These are phyloP conservation scores for Chloropsis cyanopogon DNA, from an alignment of 2,113 vertebrate genomes.

Conservation along the genomic window DNA sequence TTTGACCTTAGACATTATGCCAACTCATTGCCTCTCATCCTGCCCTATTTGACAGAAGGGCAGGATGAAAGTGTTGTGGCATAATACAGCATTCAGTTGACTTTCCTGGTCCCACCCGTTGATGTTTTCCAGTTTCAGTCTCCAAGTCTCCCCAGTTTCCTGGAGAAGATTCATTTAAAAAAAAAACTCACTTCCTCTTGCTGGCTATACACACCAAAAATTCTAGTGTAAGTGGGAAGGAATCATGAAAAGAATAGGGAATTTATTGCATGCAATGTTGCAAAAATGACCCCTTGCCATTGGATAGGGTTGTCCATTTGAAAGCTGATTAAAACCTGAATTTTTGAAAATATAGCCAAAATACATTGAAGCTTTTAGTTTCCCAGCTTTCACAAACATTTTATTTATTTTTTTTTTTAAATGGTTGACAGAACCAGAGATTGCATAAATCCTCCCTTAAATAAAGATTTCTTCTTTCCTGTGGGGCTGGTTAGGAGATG, in stretches of 20 bases:
- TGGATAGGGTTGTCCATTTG: background rate
- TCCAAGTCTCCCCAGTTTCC: conserved; percentile 18
- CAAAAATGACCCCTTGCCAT: background rate
- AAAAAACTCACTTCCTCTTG: background rate
- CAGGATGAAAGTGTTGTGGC: conserved; percentile 17
- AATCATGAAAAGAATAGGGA: background rate
- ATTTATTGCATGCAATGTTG: background rate
- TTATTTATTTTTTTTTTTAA: background rate
- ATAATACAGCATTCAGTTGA: conserved; percentile 22
- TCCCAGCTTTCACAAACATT: background rate
- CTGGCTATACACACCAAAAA: background rate
- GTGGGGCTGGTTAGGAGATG: background rate
- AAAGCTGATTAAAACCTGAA: background rate
- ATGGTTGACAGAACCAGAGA: background rate
- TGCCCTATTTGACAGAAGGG: conserved; percentile 5
- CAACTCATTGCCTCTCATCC: conserved; percentile 15
- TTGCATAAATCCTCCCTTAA: background rate
- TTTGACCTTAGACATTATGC: conserved; percentile 10
- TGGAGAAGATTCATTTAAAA: conserved; percentile 4
- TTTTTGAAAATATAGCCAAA: background rate
- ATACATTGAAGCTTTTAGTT: background rate
- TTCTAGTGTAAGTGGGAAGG: background rate
- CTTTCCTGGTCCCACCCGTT: conserved; percentile 37
- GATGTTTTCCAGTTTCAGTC: conserved; percentile 28
- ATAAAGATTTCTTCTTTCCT: background rate